These are phyloP conservation scores for Zosterops hypoxanthus DNA, from an alignment of 2,113 vertebrate genomes.

Conservation along the genomic window DNA sequence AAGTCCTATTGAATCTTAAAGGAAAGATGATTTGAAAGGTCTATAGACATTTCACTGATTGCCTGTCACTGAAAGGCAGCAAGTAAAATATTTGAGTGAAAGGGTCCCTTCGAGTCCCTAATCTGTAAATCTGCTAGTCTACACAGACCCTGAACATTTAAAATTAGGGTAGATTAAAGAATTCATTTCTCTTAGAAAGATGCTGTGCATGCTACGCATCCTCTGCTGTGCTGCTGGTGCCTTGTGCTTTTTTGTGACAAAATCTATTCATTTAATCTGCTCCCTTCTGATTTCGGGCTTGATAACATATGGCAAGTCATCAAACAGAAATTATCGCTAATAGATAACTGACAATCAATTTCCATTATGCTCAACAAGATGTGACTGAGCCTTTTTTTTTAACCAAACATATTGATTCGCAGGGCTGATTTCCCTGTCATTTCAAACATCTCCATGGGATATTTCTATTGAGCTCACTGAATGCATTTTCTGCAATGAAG, in stretches of 20 bases:
- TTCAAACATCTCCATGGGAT: constrained; percentile 40
- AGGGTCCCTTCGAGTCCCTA: background rate
- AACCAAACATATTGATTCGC: background rate
- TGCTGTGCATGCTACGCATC: background rate
- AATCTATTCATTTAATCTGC: constrained; percentile 36
- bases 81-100: constrained; percentile 44
- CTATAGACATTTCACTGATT: constrained; percentile 27
- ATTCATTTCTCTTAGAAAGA: constrained; percentile 26
- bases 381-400: constrained; percentile 28
- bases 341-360: constrained; percentile 70
- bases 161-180: constrained; percentile 48
- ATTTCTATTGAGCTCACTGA: constrained; percentile 30
- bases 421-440: constrained; percentile 55
- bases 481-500: constrained; percentile 25
- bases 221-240: background rate
- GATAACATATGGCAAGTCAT: constrained; percentile 65
- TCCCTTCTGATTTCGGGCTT: constrained; percentile 43
- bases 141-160: constrained; percentile 2
- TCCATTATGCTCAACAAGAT: constrained; percentile 63
- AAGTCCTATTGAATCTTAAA: constrained; percentile 52
- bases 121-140: constrained; percentile 50
- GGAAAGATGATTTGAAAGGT: constrained; percentile 42
- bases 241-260: constrained; percentile 21
- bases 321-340: constrained; percentile 67
- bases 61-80: constrained; percentile 44